Evolutionary conservation across 2,113 vertebrate species (phyloP).

Genomic region (Phainopepla nitens): DNA sequence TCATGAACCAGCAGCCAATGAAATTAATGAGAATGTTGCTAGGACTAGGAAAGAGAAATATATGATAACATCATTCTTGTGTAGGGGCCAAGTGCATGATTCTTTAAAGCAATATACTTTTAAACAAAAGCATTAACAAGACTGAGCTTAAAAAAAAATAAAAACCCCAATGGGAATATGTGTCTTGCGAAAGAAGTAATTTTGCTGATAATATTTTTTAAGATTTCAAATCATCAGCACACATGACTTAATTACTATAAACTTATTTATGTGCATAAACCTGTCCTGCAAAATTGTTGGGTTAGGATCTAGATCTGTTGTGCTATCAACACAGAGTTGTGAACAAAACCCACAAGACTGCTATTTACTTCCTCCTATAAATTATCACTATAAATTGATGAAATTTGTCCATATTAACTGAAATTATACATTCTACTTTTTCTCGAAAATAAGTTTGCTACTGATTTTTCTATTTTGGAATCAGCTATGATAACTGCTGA

Average conservation of each 20-base stretch:
- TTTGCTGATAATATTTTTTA: not conserved
- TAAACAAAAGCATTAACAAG: not conserved
- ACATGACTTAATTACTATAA: not conserved
- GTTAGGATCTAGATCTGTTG: not conserved
- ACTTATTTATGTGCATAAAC: not conserved
- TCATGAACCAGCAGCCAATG: not conserved
- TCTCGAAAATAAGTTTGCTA: not conserved
- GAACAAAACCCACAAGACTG: rapidly evolving
- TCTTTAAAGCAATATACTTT: not conserved
- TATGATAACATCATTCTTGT: not conserved
- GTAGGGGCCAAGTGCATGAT: not conserved
- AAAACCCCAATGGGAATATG: not conserved
- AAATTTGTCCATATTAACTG: not conserved
- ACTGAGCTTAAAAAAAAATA: not conserved
- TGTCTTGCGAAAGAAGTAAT: not conserved
- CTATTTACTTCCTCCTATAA: not conserved
- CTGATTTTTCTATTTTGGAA: not conserved
- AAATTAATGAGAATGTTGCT: not conserved
- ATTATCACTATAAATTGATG: not conserved
- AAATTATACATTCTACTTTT: not conserved
- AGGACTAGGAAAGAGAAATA: not conserved
- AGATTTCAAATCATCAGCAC: not conserved
- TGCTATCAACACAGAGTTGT: not conserved
- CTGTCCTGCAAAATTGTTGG: not conserved
- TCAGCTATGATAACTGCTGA: not conserved